phyloP scores from a whole-genome alignment of 2,888 invertebrate genomes.

The Papilio protenor region DNA sequence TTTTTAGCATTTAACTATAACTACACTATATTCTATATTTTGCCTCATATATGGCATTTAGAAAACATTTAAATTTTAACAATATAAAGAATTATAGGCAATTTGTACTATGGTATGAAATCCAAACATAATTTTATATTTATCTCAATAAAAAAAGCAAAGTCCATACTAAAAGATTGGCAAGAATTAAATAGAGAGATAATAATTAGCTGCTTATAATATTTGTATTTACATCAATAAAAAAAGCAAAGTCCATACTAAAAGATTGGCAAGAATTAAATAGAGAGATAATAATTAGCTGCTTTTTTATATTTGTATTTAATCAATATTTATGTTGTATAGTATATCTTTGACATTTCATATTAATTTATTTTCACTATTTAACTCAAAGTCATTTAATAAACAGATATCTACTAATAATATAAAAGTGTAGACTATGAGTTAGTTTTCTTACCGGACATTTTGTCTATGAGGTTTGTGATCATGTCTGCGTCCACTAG shows the following conservation, averaged over 20 bases:
- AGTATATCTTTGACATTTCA: neutral
- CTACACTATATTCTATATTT: too few species aligned
- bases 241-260: too few species aligned
- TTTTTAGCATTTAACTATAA: too few species aligned
- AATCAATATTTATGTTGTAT: neutral
- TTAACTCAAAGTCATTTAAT: slow-evolving; percentile 9
- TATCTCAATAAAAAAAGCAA: neutral
- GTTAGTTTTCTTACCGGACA: slow-evolving; percentile 68
- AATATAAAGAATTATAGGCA: neutral
- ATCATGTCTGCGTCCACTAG: slow-evolving; percentile 93
- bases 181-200: neutral
- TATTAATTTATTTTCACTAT: neutral
- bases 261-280: too few species aligned
- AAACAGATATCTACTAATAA: neutral
- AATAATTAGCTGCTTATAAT: neutral
- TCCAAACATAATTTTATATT: neutral
- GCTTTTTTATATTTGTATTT: neutral
- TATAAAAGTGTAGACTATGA: neutral
- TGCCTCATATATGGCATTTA: neutral
- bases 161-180: neutral
- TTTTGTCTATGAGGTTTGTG: slow-evolving; percentile 89
- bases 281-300: too few species aligned
- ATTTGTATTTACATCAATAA: too few species aligned
- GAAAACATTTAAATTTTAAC: neutral
- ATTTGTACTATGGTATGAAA: neutral